Evolutionary conservation across 2,113 vertebrate species (phyloP), one percentile per base, ranked within the genome.

Genomic region (Oncorhynchus clarkii): DNA sequence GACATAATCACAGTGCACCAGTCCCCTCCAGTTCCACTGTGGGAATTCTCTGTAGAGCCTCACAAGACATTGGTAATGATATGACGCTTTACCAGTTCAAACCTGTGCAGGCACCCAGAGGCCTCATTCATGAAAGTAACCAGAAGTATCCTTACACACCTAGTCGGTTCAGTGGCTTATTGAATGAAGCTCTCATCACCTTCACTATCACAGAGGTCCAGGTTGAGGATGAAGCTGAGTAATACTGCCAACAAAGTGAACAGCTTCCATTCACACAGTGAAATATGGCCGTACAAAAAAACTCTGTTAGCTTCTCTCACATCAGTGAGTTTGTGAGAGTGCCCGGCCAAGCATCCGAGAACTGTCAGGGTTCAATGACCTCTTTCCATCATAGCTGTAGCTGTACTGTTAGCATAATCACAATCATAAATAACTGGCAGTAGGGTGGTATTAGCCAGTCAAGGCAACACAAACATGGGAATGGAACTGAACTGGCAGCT

Each of bases 21-120:
- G 62, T 39, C 60, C 45, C 14, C 14, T 34, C 13, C 51, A 54
- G 51, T 54, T 13, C 9, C 62, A 75, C 65, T 67, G 65, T 75
- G 22, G 54, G n/a, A 8, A 75, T 71, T n/a, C 31, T 67, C 20
- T 75, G 65, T 54, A 24, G 13, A 67, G 64, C 64, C 8, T 75
- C 73, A 67, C 20, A 67, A 22, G 45, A 67, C 24, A 75, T 75
- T 31, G 45, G 48, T 20, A 7, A 3, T 20, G 24, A 69, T 20
- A 75, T 69, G 74, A 1, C 9, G 0, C 74, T 75, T 2, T 9
- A 75, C 64, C 66, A 75, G 74, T n/a, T 75, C 18, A 75, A 75
- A 75, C 48, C 65, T 57, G 65, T 48, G 29, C 65, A 75, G 5
- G 7, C 24, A 2, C 73, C 73, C 1, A 75, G 65, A 49, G 14